Conservation (phyloP, 2,888 invertebrate genomes). For the Pinctada fucata region DNA sequence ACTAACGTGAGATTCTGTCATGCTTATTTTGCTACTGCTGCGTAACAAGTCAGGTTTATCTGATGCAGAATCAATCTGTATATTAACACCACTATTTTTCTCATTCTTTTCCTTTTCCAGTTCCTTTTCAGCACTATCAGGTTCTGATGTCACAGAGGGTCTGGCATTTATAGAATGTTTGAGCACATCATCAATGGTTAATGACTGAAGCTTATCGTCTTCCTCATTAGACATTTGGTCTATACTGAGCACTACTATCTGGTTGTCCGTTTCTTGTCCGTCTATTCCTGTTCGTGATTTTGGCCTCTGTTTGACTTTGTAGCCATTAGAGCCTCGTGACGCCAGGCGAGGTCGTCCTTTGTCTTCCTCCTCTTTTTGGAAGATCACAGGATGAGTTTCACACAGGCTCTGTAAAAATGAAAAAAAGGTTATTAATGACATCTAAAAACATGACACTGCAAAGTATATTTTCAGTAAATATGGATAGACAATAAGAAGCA, state of each 20-base stretch:
- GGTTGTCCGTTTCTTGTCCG: conserved; percentile 54
- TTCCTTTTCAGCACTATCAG: conserved; percentile 22
- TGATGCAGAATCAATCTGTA: conserved; percentile 8
- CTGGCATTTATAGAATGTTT: conserved; percentile 38
- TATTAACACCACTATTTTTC: conserved; percentile 12
- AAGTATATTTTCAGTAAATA: no score
- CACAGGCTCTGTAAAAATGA: conserved; percentile 58
- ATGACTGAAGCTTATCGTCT: conserved; percentile 53
- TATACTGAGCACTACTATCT: conserved; percentile 62
- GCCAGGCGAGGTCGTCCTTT: conserved; percentile 27
- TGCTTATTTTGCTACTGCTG: conserved; percentile 48
- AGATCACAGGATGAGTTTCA: conserved; percentile 67
- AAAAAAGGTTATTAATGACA: not conserved
- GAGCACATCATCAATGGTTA: conserved; percentile 63
- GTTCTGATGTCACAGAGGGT: conserved; percentile 2
- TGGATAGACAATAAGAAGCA: no score
- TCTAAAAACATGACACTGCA: not conserved
- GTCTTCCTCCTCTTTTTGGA: conserved; percentile 43
- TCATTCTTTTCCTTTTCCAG: conserved; percentile 19
- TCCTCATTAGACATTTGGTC: conserved; percentile 56
- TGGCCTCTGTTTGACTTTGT: conserved; percentile 62
- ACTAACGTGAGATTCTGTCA: conserved; percentile 49
- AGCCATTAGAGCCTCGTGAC: conserved; percentile 47
- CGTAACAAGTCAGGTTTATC: conserved; percentile 22
- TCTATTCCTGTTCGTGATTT: conserved; percentile 54